Evolutionary conservation across 2,888 invertebrate genomes (phyloP), one percentile per base, ranked within the genome.

Genomic region (Pharmacophagus antenor): DNA sequence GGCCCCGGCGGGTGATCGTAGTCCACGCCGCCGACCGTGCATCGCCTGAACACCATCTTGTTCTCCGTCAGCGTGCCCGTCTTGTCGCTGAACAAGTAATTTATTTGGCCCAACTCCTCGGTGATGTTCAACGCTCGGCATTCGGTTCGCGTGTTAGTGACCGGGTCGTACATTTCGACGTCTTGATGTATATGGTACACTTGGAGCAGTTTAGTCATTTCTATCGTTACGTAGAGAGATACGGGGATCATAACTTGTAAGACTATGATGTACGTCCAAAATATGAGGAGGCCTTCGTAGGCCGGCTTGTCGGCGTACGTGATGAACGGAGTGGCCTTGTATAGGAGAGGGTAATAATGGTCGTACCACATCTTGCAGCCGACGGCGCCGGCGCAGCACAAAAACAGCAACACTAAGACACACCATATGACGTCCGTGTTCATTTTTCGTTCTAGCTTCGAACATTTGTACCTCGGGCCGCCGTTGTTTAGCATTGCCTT

Each of bases 401-500:
- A 92, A 64, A 97, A 93, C 64, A 98, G 91, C 69, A 99, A 92
- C 72, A 98, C 95, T 67, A 98, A 92, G 69, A 99, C 97, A 91
- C 98, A 99, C 97, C 98, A 98, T 76, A 98, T 94, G 62, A 99
- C 96, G 87, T 98, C 98, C 70, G 95, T 94, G 88, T 99, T 99
- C 95, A 99, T 98, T 84, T 95, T 95, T 66, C 95, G 93, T 85
- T 99, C 99, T 70, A 99, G 91, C 65, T 95, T 94, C 57, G 98
- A 98, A 70, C 98, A 93, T 88, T 98, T 99, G 87, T 96, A 97
- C 49, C 98, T 93, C 62, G 98, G 98, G 47, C 98, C 97, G 67
- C 97, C 97, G 84, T 98, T 99, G 86, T 99, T 99, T 64, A 99
- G 92, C 97, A 99, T 97, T 18, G 98, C 97, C 88, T 99, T 99